phyloP scores from a whole-genome alignment of 1,140 invertebrate species.

The Camponotus vicinus region DNA sequence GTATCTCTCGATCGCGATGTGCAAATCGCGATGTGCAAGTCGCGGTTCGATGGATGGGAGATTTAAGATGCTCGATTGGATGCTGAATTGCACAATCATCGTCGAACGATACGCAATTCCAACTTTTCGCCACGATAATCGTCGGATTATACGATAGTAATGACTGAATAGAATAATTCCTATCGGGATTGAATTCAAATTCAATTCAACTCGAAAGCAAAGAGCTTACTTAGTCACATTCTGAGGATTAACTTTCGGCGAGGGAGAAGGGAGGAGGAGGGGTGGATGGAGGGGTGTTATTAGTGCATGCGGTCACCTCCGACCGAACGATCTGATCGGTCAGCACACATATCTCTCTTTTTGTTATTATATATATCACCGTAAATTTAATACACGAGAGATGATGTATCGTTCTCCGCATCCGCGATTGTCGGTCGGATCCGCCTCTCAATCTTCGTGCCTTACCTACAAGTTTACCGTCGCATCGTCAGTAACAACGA shows the following conservation, averaged over 20 bases:
- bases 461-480: constrained; percentile 14
- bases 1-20: background rate
- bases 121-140: constrained; percentile 41
- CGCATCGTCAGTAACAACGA: background rate
- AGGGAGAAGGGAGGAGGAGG: background rate
- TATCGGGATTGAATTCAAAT: constrained; percentile 50
- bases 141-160: constrained; percentile 45
- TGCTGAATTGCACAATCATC: constrained; percentile 16
- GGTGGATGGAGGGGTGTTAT: constrained; percentile 6
- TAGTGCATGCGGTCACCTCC: constrained; percentile 11
- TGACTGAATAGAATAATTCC: constrained; percentile 39
- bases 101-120: constrained; percentile 7
- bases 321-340: constrained; percentile 8
- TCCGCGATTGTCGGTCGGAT: background rate
- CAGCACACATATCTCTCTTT: background rate
- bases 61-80: constrained; percentile 36
- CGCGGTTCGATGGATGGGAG: constrained; percentile 22
- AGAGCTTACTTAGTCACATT: constrained; percentile 63
- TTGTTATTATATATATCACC: background rate
- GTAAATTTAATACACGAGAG: background rate
- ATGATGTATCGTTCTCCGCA: background rate
- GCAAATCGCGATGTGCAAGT: too few relatives aligned
- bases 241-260: constrained; percentile 39
- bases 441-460: constrained; percentile 21
- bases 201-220: constrained; percentile 51